phyloP scores from a whole-genome alignment of 2,888 invertebrate genomes.

The Schizotus pectinicornis region DNA sequence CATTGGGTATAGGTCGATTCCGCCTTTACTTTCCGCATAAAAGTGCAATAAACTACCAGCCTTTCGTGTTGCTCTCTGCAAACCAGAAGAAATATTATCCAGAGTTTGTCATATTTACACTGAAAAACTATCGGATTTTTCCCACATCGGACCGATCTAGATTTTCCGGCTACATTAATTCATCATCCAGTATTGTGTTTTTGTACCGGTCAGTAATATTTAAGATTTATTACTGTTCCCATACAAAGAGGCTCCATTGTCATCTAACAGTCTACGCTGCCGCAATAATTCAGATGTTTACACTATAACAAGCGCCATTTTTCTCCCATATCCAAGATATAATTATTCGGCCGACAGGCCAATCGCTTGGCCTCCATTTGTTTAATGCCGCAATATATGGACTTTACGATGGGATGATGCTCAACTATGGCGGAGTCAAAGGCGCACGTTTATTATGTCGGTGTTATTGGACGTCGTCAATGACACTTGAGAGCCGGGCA shows the following conservation, averaged over 20 bases:
- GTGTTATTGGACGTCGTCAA: conserved; percentile 15
- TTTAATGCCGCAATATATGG: not conserved
- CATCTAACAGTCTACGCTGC: not conserved
- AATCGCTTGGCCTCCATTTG: not conserved
- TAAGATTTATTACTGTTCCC: not conserved
- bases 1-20: too few species aligned
- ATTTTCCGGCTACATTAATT: not conserved
- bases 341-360: not conserved
- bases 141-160: not conserved
- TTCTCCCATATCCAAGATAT: not conserved
- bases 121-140: too few species aligned
- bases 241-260: not conserved
- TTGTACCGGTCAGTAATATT: conserved; percentile 1
- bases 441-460: conserved; percentile 22
- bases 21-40: too few species aligned
- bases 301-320: not conserved
- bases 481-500: conserved; percentile 30
- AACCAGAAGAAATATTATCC: too few species aligned
- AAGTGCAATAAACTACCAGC: too few species aligned
- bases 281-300: not conserved
- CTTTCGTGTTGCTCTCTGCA: too few species aligned
- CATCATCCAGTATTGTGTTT: conserved; percentile 6
- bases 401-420: conserved; percentile 1
- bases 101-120: too few species aligned
- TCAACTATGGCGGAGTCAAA: conserved; percentile 11